A percentile compares a stretch with the other conserved stretches of the same genome.
phyloP scores from a whole-genome alignment of 2,888 invertebrate species.

The Meghimatium bilineatum region DNA sequence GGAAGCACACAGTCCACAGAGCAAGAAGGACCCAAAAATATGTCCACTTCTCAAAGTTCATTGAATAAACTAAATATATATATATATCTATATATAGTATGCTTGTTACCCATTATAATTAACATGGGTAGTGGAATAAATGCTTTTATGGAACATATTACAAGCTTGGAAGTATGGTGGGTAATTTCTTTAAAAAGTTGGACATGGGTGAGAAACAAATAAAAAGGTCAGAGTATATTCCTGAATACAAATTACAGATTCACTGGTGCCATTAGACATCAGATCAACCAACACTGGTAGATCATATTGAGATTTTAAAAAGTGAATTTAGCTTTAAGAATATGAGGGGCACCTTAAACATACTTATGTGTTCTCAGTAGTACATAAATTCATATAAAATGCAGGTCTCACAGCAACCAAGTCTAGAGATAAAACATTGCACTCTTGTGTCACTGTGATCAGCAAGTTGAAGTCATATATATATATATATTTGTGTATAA shows the following conservation, averaged over 20 bases:
- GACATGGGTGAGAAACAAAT: no score
- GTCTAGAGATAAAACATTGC: slow-evolving; percentile 6
- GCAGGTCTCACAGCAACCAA: neutral
- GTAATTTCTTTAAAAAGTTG: no score
- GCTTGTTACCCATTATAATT: no score
- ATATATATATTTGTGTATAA: neutral
- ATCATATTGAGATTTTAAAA: neutral
- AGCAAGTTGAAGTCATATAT: neutral
- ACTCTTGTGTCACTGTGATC: neutral
- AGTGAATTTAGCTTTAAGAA: neutral
- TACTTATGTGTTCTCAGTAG: neutral
- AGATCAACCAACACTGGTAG: neutral
- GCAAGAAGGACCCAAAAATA: no score
- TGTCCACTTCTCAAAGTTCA: no score
- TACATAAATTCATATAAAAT: neutral
- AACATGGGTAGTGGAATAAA: no score
- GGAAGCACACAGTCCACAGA: no score
- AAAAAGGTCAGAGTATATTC: no score
- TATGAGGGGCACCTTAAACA: neutral
- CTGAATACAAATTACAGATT: neutral
- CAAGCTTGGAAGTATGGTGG: no score
- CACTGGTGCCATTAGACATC: neutral
- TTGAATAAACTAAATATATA: no score
- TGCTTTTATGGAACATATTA: no score
- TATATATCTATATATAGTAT: no score